Base-by-base conservation (phyloP, 2,113 vertebrate genomes). In the Lasiurus borealis region DNA sequence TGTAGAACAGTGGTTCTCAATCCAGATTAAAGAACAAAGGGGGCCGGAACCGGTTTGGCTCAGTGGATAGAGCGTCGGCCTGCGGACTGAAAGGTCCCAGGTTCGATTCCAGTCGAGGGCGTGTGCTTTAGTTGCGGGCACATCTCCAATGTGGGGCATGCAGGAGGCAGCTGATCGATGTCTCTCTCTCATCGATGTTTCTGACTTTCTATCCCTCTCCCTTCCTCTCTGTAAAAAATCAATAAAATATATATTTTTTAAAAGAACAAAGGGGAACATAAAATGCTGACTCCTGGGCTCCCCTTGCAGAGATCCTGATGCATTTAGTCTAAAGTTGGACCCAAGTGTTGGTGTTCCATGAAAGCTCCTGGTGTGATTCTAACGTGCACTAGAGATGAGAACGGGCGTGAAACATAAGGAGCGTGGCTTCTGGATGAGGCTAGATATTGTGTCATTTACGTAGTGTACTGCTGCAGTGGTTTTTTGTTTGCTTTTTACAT, bases 241-340 rank as follows among this genome's bases (percentile, higher is more conserved):
- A 40, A 40, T 40, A 40, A 40, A 40, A 40, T 40, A 40, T 40
- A 40, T 40, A n/a, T n/a, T n/a, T n/a, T n/a, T n/a, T n/a, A n/a
- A n/a, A 90, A 95, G 54, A 64, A 76, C 31, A 64, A 29, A 86
- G 54, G 90, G 25, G 91, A 94, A 59, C 18, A 36, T 77, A 27
- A 64, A 50, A 59, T 25, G 31, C 6, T 78, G 8, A 46, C 44
- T 16, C 16, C 59, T 75, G 8, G 21, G 19, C 36, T 8, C 69
- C 59, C 13, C 44, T 16, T 29, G 0, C 14, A 29, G 50, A 54
- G 59, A 48, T 82, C 62, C 44, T 89, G 83, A 31, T 40, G 91
- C 8, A 36, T 52, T 82, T 18, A 11, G 8, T 85, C 68, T 46
- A 34, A 50, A 52, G 21, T 4, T 72, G 31, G 19, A 46, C 50